These are phyloP conservation scores for Apis mellifera DNA, from an alignment of 1,140 invertebrate genomes.

Conservation along the genomic window Amel_HAv3.1 CM009932.2:14554001-14554500, in stretches of 20 bases:
- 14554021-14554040: constrained; percentile 1
- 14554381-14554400: not conserved
- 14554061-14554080: not conserved
- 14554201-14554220: constrained; percentile 31
- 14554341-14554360: not conserved
- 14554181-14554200: constrained; percentile 9
- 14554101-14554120: constrained; percentile 26
- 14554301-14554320: constrained; percentile 46
- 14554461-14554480: not conserved
- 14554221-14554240: not conserved
- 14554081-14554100: not conserved
- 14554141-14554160: constrained; percentile 26
- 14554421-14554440: not conserved
- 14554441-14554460: not conserved
- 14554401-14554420: not conserved
- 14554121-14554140: constrained; percentile 39
- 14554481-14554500: not conserved
- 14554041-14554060: not conserved
- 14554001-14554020: constrained; percentile 38
- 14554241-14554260: constrained; percentile 30
- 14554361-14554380: not conserved
- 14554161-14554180: constrained; percentile 42
- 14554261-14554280: constrained; percentile 23
- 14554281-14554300: not conserved
- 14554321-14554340: constrained; percentile 18